Evolutionary conservation across 2,113 vertebrate species (phyloP).

Genomic region (Phyllopteryx taeniolatus): DNA sequence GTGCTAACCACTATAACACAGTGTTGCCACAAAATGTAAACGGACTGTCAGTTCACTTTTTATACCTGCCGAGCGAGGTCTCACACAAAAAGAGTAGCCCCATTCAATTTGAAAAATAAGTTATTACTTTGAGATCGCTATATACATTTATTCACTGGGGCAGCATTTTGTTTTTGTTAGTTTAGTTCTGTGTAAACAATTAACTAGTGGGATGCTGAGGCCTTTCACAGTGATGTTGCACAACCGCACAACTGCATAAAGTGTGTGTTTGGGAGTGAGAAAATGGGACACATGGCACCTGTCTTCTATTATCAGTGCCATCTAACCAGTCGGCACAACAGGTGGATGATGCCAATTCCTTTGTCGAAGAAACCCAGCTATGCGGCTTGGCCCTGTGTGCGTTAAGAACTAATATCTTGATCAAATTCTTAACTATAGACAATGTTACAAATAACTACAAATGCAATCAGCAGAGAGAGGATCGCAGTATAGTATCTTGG

Average conservation of each 20-base stretch:
- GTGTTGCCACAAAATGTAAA: too few species aligned
- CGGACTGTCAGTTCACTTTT: too few species aligned
- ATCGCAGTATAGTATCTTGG: background rate
- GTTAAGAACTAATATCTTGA: background rate
- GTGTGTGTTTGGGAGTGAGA: background rate
- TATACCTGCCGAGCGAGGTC: too few species aligned
- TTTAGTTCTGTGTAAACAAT: background rate
- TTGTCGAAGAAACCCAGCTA: background rate
- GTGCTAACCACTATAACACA: too few species aligned
- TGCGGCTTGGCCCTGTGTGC: background rate
- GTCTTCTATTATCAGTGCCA: slow-evolving; percentile 27
- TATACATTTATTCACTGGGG: background rate
- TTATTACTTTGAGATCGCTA: background rate
- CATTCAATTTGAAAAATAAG: too few species aligned
- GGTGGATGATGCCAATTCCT: slow-evolving; percentile 24
- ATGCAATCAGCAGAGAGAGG: background rate
- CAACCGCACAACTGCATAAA: background rate
- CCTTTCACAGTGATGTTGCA: background rate
- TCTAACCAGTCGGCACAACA: slow-evolving; percentile 25
- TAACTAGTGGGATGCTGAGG: background rate
- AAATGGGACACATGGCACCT: slow-evolving; percentile 1
- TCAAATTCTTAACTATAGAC: background rate
- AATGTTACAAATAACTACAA: background rate
- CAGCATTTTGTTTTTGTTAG: background rate
- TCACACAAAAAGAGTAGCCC: too few species aligned